Base-by-base conservation (phyloP, 2,113 vertebrate genomes). In the Rousettus leschenaultii region DNA sequence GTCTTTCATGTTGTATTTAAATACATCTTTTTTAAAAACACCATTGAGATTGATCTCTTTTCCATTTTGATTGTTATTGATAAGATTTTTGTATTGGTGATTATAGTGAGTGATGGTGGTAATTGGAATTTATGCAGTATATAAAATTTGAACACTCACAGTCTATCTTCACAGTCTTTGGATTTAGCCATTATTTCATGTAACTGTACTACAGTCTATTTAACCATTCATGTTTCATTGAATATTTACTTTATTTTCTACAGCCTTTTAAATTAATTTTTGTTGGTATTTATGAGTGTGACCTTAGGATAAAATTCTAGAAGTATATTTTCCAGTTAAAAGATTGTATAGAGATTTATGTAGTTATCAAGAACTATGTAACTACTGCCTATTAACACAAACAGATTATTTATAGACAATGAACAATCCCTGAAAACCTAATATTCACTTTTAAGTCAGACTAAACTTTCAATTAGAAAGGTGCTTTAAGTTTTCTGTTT, bases 61-160 rank as follows among this genome's bases (percentile, higher is more conserved):
- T 70, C 16, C 24, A 75, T 75, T 94, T 91, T 61, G 28, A 86
- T 74, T 96, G 55, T 51, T 89, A 71, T 83, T 93, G 30, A 73
- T n/a, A 45, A 4, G 13, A 45, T 28, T 86, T 92, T 89, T 96
- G 22, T 55, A 35, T 38, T 73, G 45, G 30, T 63, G 38, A 21
- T 40, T 28, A 51, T 51, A 16, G 51, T 51, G 51, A 51, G 35
- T 65, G 63, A 40, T 57, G 13, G 21, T 88, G 38, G 38, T 70
- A 18, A 33, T 40, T 94, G 40, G 30, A 80, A 66, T 80, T 86
- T 43, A 85, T 55, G 63, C 78, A 48, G 30, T 55, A 40, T 65
- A 80, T 96, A 79, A 79, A 86, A 93, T 66, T 86, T 93, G 65
- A 73, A 93, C 45, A 21, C 63, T 4, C 21, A 35, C 1, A 66